Evolutionary conservation across 53 echinoderm and acorn worm genomes (phyloP), one percentile per base, ranked within the genome.

Genomic region (Zoroaster sp.): DNA sequence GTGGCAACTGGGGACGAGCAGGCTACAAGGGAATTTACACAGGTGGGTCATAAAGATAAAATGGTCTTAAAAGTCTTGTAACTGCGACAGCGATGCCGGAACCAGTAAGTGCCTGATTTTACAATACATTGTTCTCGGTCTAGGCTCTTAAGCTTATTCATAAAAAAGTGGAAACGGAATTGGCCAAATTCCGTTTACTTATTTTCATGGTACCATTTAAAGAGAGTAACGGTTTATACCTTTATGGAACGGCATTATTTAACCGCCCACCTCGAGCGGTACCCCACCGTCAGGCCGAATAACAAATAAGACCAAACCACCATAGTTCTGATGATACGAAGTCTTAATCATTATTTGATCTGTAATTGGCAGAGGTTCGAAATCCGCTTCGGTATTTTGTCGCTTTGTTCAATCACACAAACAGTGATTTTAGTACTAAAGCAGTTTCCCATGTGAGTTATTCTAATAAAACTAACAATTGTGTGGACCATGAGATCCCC

Each of bases 1-100:
- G 83, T 91, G 46, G 91, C 94, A 47, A 94, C 88, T 44, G 88
- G 88, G 4, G 91, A 94, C 45, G 78, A 83, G 54, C 74, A 94
- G 35, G 76, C 91, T 39, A 66, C 53, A 42, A 74, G 91, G 43
- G 91, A 94, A 69, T 88, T 94, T 21, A 91, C 76, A 32, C 94
- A 94, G 91, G 94, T 94, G 28, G 4, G 36, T 54, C 20, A 5
- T 54, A 21, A 54, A 23, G n/a, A 54, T 8, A 54, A 54, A 4
- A 21, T 20, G 7, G n/a, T 54, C n/a, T 9, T n/a, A 54, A 54
- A 23, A 1, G 9, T 23, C n/a, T 2, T 15, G 18, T 20, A 51
- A 17, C n/a, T 17, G n/a, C n/a, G n/a, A n/a, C 3, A n/a, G 53
- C 18, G 1, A 20, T 7, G 4, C 55, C n/a, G 20, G 23, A 51